These are phyloP conservation scores for Chloroceryle amazona DNA, from an alignment of 2,797 vertebrate genomes.

Conservation along the genomic window DNA sequence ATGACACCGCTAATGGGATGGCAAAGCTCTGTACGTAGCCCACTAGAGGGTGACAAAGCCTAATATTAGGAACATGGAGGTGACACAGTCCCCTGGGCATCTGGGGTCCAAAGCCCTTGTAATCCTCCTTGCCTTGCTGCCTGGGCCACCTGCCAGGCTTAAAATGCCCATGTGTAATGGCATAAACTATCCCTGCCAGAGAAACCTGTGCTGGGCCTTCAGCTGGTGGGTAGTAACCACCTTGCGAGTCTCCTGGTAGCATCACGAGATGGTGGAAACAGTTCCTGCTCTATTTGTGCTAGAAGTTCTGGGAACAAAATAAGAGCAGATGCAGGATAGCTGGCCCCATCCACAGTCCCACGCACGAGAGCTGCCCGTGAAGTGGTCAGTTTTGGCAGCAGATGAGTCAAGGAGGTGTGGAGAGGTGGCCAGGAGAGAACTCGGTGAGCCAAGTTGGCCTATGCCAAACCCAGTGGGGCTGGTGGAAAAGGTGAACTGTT, in stretches of 20 bases:
- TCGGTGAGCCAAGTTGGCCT: accelerated
- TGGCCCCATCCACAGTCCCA: background rate
- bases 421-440: background rate
- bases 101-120: background rate
- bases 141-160: background rate
- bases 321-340: background rate
- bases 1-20: background rate
- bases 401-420: background rate
- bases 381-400: background rate
- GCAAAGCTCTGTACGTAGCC: background rate
- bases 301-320: background rate
- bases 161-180: background rate
- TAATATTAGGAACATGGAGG: background rate
- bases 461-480: background rate
- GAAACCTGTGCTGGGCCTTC: background rate
- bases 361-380: background rate
- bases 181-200: background rate
- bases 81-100: background rate
- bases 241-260: background rate
- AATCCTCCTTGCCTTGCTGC: background rate
- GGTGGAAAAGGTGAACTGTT: background rate
- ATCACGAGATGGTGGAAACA: background rate
- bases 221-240: background rate
- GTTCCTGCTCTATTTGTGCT: background rate
- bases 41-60: slow-evolving; percentile 66